Base-by-base conservation (phyloP, 2,797 vertebrate species). In the Cottoperca gobio region DNA sequence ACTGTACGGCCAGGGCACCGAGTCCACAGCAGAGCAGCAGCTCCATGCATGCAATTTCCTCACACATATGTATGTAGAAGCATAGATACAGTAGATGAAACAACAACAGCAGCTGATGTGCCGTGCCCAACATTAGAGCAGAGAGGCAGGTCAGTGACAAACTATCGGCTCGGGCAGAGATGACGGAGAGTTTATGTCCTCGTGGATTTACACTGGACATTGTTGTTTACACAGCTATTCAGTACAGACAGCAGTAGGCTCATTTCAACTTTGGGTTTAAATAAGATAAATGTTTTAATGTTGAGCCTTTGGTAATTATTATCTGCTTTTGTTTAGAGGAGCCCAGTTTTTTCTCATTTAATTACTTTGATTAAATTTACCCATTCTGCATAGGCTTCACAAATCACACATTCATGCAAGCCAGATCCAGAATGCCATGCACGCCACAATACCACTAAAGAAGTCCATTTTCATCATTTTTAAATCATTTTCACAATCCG, bases 1-100 rank as follows among this genome's bases (percentile, higher is more conserved):
- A 70, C 86, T 68, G 84, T 64, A 82, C 61, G 7, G 75, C 77
- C 78, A 16, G 91, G 87, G 80, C 90, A 91, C 82, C 12, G 84
- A 73, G 92, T 92, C 88, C 92, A 93, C 83, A 50, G 73, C 60
- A 48, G 6, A 68, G 63, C 75, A 39, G 43, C 52, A 19, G 52
- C 76, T 79, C 33, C 49, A 78, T 72, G 69, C 72, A 24, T 82
- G 76, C 76, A 10, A 50, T 78, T 86, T 87, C 67, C 72, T 78
- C 70, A 63, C 78, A 73, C 58, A 49, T 74, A 64, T 48, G 62
- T 58, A 83, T 86, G 67, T 45, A 61, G 70, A 86, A 74, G 79
- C 73, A 80, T 59, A 72, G 66, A 73, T 69, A 73, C 74, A 74
- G 64, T 23, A 49, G 31, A 79, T 67, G 54, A 79, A 75, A 73